These are phyloP conservation scores for Gymnothorax reevesii DNA, from an alignment of 2,797 vertebrate genomes.

Conservation along the genomic window DNA sequence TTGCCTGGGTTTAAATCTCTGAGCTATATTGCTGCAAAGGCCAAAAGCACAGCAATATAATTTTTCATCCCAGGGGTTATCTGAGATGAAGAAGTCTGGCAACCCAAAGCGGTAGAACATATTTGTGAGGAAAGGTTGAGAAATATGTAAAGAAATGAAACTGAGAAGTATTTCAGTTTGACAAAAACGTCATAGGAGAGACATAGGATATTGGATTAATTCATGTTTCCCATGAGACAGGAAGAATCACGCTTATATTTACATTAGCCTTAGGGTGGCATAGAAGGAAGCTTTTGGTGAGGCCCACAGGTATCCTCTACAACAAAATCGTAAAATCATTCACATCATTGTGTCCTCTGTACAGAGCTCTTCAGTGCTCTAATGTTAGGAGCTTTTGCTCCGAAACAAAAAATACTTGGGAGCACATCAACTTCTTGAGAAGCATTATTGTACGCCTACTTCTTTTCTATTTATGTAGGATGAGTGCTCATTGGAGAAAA, in stretches of 20 bases:
- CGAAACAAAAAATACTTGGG: too few species aligned
- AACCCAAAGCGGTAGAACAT: background rate
- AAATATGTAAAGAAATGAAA: background rate
- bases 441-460: too few species aligned
- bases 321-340: background rate
- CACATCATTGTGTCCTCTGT: background rate
- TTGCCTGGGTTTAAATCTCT: background rate
- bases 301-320: background rate
- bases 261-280: background rate
- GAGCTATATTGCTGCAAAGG: background rate
- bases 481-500: too few species aligned
- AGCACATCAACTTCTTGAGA: too few species aligned
- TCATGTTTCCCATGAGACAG: background rate
- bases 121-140: background rate
- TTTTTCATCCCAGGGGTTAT: background rate
- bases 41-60: background rate
- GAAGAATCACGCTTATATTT: background rate
- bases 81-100: background rate
- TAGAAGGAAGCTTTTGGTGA: background rate
- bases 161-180: background rate
- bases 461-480: too few species aligned
- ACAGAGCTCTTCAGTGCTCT: too few species aligned
- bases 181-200: background rate
- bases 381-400: too few species aligned
- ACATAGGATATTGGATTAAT: background rate